Evolutionary conservation across 2,113 vertebrate genomes (phyloP).

Genomic region (Sigmodon hispidus): DNA sequence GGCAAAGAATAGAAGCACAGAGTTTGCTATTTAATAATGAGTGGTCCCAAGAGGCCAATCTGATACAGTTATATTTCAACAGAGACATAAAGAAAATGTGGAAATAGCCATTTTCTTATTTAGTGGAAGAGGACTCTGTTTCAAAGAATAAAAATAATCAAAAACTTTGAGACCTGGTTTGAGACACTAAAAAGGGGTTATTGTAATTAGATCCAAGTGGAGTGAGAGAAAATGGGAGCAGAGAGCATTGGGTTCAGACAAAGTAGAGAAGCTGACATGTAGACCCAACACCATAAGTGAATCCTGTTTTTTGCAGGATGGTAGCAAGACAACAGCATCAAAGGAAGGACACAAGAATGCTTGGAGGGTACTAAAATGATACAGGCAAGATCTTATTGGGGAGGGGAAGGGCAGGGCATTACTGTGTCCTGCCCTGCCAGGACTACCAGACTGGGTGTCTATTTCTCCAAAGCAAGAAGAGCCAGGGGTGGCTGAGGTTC

Average conservation of each 20-base stretch:
- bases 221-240: background rate
- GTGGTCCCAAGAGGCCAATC: background rate
- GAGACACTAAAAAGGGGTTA: background rate
- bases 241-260: background rate
- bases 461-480: background rate
- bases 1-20: background rate
- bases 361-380: background rate
- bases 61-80: conserved; percentile 22
- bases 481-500: background rate
- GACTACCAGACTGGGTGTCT: background rate
- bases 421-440: background rate
- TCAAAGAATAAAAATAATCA: background rate
- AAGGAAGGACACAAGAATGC: fast-evolving
- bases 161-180: background rate
- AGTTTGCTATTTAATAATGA: background rate
- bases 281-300: too few species aligned
- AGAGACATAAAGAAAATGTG: background rate
- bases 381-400: background rate
- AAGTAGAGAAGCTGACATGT: fast-evolving
- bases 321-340: fast-evolving
- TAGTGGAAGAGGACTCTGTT: background rate
- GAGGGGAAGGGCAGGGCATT: background rate
- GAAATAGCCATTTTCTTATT: background rate
- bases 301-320: background rate
- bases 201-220: background rate